Evolutionary conservation across 2,113 vertebrate species (phyloP).

Genomic region (Carlito syrichta): DNA sequence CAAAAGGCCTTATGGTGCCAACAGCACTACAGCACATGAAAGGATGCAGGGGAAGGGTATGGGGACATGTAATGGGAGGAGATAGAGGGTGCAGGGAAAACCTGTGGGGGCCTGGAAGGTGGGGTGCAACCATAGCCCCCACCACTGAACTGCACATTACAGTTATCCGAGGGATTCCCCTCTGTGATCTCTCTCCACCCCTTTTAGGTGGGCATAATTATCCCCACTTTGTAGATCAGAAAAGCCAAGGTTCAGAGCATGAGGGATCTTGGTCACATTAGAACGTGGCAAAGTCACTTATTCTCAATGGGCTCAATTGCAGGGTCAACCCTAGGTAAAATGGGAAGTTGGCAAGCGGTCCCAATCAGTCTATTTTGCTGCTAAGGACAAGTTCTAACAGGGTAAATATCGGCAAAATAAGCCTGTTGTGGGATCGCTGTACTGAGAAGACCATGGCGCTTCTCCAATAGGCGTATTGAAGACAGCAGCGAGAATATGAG

Average conservation of each 20-base stretch:
- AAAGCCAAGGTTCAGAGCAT: not conserved
- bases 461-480: not conserved
- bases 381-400: not conserved
- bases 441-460: not conserved
- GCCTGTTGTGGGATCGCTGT: not conserved
- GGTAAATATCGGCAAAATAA: not conserved
- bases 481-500: not conserved
- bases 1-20: not conserved
- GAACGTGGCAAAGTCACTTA: not conserved
- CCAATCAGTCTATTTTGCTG: not conserved
- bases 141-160: fast-evolving
- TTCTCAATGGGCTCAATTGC: not conserved
- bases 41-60: not conserved
- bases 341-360: not conserved
- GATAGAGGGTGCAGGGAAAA: not conserved
- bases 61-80: not conserved
- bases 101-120: fast-evolving
- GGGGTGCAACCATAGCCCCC: not conserved
- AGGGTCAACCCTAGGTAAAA: not conserved
- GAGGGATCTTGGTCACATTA: not conserved
- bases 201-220: not conserved
- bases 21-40: not conserved
- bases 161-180: not conserved
- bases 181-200: fast-evolving
- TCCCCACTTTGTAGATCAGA: not conserved